Conservation (phyloP, 1,140 invertebrate species). For the Drosophila pandora region DNA sequence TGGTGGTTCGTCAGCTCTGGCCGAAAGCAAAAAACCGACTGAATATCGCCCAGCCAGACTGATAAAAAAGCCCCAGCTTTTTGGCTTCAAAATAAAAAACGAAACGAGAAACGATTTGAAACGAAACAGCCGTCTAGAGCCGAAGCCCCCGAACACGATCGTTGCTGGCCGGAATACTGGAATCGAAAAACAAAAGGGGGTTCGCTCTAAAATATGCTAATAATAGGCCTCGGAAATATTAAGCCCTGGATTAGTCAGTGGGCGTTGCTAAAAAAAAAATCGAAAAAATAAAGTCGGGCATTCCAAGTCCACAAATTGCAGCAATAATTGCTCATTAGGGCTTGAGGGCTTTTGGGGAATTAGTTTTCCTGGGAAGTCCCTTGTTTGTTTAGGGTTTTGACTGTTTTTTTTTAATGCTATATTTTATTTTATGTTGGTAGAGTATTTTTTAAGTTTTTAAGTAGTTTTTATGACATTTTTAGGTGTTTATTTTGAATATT, state of each 20-base stretch:
- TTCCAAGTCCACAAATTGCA: not conserved
- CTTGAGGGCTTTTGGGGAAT: not conserved
- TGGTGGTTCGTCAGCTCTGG: constrained; percentile 57
- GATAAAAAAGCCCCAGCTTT: constrained; percentile 39
- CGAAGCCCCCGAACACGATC: constrained; percentile 11
- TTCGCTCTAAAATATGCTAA: constrained; percentile 13
- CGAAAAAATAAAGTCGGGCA: not conserved
- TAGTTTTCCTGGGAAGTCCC: too few species aligned
- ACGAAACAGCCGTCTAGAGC: constrained; percentile 5
- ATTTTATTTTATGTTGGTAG: too few species aligned
- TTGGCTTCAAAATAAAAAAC: not conserved
- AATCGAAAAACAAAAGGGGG: not conserved
- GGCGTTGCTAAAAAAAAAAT: not conserved
- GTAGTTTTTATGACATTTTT: too few species aligned
- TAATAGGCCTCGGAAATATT: constrained; percentile 55
- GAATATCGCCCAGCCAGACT: constrained; percentile 27
- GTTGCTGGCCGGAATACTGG: constrained; percentile 24
- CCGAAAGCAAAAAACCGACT: constrained; percentile 75
- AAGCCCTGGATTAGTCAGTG: constrained; percentile 31
- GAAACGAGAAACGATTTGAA: constrained; percentile 5
- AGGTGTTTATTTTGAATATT: too few species aligned
- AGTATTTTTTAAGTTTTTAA: too few species aligned
- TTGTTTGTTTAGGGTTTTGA: too few species aligned
- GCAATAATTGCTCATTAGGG: not conserved
- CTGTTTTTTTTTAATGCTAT: too few species aligned